Evolutionary conservation across 2,113 vertebrate species (phyloP).

Genomic region (Drymodes brunneopygia): DNA sequence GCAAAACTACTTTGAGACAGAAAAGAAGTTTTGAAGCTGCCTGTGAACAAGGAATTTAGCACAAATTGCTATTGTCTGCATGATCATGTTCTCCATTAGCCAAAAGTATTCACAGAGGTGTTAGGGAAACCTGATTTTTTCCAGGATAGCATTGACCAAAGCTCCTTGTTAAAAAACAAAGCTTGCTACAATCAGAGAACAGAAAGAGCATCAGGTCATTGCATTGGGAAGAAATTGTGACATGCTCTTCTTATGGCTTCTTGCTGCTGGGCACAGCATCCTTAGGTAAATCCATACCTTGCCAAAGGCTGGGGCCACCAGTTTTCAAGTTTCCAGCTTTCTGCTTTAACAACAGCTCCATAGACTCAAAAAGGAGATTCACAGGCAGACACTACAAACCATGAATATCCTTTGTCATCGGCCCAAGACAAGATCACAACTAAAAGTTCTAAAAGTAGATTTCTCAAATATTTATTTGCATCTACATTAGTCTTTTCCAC

Average conservation of each 20-base stretch:
- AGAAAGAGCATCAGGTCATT: background rate
- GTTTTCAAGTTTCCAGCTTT: background rate
- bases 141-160: background rate
- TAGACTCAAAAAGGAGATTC: background rate
- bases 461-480: background rate
- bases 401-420: background rate
- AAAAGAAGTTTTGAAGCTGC: background rate
- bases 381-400: background rate
- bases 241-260: rapidly evolving
- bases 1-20: background rate
- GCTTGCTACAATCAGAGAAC: background rate
- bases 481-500: background rate
- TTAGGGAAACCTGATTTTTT: background rate
- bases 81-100: background rate
- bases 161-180: background rate
- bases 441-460: background rate
- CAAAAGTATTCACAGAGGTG: background rate
- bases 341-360: background rate
- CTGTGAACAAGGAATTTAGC: background rate
- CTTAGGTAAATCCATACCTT: background rate
- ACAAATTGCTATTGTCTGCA: background rate
- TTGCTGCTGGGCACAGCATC: background rate
- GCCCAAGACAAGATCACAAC: background rate
- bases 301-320: background rate
- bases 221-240: background rate